phyloP scores from a whole-genome alignment of 2,113 vertebrate species.

The Ameiurus melas region DNA sequence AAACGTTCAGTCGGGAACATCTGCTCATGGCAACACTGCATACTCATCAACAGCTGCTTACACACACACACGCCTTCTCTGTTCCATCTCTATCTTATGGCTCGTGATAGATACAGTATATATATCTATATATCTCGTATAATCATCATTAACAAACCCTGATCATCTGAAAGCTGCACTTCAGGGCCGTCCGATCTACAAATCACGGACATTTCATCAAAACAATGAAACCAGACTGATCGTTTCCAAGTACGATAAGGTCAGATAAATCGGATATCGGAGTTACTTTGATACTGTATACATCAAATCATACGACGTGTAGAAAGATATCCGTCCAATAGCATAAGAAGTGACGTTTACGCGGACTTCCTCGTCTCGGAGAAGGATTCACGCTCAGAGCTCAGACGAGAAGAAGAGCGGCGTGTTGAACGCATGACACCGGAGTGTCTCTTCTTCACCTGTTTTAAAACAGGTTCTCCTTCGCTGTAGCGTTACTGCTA shows the following conservation, averaged over 20 bases:
- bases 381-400: neutral
- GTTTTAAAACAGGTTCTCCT: neutral
- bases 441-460: neutral
- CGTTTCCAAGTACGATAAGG: too few relatives aligned
- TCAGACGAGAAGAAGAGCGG: neutral
- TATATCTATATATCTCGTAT: too few relatives aligned
- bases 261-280: too few relatives aligned
- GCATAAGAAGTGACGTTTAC: neutral
- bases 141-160: neutral
- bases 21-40: neutral
- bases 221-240: neutral
- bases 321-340: neutral
- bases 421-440: neutral
- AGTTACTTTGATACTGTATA: neutral
- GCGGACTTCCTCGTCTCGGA: neutral
- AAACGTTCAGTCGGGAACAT: neutral
- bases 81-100: neutral
- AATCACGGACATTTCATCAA: too few relatives aligned
- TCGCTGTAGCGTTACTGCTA: neutral
- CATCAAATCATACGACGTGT: neutral
- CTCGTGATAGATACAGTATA: neutral
- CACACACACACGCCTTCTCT: neutral
- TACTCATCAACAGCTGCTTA: neutral
- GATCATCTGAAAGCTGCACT: neutral
- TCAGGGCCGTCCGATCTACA: neutral